Conservation (phyloP, 2,797 vertebrate genomes). For the Arctocebus calabarensis region DNA sequence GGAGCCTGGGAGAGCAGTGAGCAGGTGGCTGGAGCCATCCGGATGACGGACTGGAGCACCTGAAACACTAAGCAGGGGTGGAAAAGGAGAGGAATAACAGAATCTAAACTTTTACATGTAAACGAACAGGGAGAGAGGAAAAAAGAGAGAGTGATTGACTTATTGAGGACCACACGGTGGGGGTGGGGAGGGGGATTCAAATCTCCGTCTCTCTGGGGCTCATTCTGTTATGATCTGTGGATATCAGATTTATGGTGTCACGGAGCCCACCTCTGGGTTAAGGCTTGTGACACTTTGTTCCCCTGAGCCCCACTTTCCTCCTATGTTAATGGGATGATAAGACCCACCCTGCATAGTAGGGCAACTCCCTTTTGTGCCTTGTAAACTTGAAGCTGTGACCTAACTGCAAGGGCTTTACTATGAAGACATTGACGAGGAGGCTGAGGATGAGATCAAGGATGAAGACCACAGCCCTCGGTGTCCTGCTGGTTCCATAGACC, state of each 20-base stretch:
- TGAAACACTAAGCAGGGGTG: not conserved
- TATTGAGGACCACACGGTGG: not conserved
- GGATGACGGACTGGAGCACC: not conserved
- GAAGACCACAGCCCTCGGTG: not conserved
- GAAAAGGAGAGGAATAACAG: not conserved
- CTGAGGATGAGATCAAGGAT: too few species aligned
- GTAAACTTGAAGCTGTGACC: not conserved
- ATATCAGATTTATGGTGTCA: fast-evolving
- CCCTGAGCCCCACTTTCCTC: not conserved
- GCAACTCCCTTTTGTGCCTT: not conserved
- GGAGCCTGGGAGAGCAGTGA: not conserved
- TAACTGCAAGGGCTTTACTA: not conserved
- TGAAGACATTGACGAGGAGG: not conserved
- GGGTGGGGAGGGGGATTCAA: too few species aligned
- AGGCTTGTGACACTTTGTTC: not conserved
- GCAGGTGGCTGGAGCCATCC: not conserved
- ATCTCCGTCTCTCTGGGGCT: not conserved
- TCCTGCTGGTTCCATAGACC: not conserved
- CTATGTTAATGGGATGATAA: not conserved
- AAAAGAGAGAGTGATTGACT: not conserved
- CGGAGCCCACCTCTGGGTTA: not conserved
- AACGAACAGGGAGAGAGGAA: not conserved
- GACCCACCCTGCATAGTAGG: not conserved
- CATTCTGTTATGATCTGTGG: not conserved
- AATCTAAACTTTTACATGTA: not conserved